phyloP scores from a whole-genome alignment of 2,113 vertebrate species.

The Crotophaga sulcirostris region DNA sequence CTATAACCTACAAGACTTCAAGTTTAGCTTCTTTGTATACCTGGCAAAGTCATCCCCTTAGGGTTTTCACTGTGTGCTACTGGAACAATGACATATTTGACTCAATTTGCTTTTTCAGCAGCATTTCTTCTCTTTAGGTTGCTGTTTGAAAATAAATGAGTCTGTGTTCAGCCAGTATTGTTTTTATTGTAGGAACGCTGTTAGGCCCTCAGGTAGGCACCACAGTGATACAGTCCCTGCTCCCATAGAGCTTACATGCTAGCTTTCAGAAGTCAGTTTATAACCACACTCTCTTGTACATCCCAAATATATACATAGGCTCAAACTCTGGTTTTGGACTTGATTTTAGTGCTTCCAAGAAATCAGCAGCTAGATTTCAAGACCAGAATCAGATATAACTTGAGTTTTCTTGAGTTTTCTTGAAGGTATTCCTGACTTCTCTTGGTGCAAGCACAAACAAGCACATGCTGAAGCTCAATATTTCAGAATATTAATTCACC shows the following conservation, averaged over 20 bases:
- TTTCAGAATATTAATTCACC: background rate
- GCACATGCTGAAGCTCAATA: background rate
- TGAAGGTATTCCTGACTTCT: background rate
- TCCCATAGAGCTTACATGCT: conserved; percentile 36
- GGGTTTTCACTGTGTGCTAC: background rate
- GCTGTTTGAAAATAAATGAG: conserved; percentile 3
- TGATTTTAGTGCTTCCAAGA: background rate
- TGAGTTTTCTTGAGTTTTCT: background rate
- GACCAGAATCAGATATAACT: background rate
- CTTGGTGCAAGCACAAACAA: background rate
- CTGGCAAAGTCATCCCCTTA: background rate
- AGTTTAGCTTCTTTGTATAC: background rate
- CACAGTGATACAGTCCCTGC: conserved; percentile 28
- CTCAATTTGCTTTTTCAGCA: background rate
- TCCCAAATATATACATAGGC: background rate
- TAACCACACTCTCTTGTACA: background rate
- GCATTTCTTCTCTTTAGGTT: background rate
- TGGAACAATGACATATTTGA: background rate
- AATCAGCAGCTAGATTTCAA: background rate
- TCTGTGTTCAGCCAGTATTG: conserved; percentile 14
- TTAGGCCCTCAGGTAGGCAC: background rate
- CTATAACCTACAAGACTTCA: background rate
- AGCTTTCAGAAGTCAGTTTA: background rate
- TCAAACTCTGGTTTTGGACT: background rate
- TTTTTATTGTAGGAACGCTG: conserved; percentile 44